Base-by-base conservation (phyloP, 1,140 invertebrate species). In the Trichonephila clavipes region DNA sequence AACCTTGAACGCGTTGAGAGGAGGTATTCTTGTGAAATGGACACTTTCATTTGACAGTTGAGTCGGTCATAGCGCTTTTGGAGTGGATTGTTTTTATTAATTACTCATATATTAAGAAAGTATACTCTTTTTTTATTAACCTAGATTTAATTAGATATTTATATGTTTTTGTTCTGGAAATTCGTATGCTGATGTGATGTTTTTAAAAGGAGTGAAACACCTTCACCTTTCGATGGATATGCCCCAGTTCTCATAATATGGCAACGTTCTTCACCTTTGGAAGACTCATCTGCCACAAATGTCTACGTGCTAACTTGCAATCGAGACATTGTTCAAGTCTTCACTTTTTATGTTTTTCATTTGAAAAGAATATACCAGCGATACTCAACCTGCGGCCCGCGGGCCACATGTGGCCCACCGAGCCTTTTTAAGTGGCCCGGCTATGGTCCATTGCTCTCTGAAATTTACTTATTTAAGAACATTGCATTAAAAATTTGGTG, bases 1-100 rank as follows among this genome's bases (percentile, higher is more conserved):
- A 77, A 40, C 72, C 72, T 77, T 77, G 72, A 77, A 77, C 72
- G 72, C 40, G 28, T 40, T 77, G 72, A 77, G 72, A 34, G 72
- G 18, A 77, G 12, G 24, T 51, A 51, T 51, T 77, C 72, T 77
- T 77, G 14, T 28, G 72, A 77, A 77, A 77, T 34, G 12, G 72
- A 18, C 72, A 40, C 34, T 64, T 64, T 21, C 6, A 64, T 2
- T 19, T 64, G 62, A 18, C 14, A 34, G 34, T 28, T 77, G 72
- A 77, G 34, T 77, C 34, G 72, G 72, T 77, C 72, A 77, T 16
- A 77, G 34, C 24, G 28, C 28, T 77, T 16, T 24, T 24, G 18
- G 18, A 77, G 24, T 77, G 18, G 12, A 18, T 2, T 77, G 18
- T 77, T 77, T 77, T 77, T 77, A 6, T 34, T 77, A 77, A 77